Evolutionary conservation across 2,113 vertebrate genomes (phyloP).

Genomic region (Pogona vitticeps): DNA sequence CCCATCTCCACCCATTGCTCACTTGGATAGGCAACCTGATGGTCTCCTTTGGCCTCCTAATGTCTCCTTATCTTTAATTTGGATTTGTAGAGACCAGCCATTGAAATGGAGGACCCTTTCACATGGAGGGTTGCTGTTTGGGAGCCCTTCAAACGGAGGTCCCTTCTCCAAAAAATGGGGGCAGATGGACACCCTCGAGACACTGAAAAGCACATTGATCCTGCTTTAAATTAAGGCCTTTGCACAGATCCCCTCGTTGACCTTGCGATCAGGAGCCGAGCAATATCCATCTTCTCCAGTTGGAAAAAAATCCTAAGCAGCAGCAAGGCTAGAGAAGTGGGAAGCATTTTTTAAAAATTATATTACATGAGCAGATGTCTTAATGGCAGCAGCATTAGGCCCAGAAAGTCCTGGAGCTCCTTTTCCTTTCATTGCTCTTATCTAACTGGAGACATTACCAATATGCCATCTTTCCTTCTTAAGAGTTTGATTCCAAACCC

Average conservation of each 20-base stretch:
- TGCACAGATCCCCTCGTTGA: not conserved
- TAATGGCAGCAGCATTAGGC: constrained; percentile 66
- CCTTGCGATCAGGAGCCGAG: constrained; percentile 49
- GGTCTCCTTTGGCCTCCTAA: too few relatives aligned
- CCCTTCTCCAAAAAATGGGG: too few relatives aligned
- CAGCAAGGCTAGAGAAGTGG: constrained; percentile 42
- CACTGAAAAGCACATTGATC: too few relatives aligned
- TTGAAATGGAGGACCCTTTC: too few relatives aligned
- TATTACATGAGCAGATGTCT: constrained; percentile 67
- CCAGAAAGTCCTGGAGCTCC: constrained; percentile 61
- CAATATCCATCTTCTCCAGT: constrained; percentile 35
- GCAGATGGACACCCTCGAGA: too few relatives aligned
- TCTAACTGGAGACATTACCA: constrained; percentile 62
- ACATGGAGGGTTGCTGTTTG: too few relatives aligned
- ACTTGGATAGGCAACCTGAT: too few relatives aligned
- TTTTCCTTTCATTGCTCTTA: constrained; percentile 51
- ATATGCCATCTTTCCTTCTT: constrained; percentile 63
- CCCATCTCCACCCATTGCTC: too few relatives aligned
- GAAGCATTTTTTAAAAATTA: constrained; percentile 57
- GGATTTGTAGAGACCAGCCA: too few relatives aligned
- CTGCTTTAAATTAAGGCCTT: too few relatives aligned
- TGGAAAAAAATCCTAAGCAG: constrained; percentile 20
- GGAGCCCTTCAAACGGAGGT: too few relatives aligned
- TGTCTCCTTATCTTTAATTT: too few relatives aligned
- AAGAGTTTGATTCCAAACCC: constrained; percentile 66